Conservation (phyloP, 2,888 invertebrate species). For the Coelinius sp. region DNA sequence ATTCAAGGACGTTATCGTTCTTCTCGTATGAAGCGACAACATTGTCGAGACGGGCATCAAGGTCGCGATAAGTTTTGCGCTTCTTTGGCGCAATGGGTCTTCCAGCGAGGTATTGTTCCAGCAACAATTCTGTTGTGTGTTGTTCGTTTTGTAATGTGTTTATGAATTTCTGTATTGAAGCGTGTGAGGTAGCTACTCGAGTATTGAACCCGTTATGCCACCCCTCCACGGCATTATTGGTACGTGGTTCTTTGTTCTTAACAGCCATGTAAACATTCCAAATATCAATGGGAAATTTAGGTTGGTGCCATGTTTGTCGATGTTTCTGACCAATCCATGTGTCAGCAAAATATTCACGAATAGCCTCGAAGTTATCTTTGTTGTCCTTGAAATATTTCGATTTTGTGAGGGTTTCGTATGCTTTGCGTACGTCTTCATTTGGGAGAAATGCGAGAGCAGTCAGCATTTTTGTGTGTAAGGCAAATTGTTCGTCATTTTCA, state of each 20-base stretch:
- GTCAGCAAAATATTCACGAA: conserved; percentile 14
- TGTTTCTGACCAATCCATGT: conserved; percentile 16
- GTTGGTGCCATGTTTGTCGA: background rate
- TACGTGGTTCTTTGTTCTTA: conserved; percentile 28
- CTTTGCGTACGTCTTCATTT: background rate
- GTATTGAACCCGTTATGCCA: conserved; percentile 25
- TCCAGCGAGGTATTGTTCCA: conserved; percentile 26
- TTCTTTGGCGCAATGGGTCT: conserved; percentile 14
- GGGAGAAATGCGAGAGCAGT: conserved; percentile 23
- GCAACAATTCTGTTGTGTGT: conserved; percentile 3
- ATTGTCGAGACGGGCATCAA: too few species aligned
- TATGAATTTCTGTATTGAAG: conserved; percentile 17
- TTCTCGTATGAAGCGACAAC: too few species aligned
- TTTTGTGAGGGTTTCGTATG: background rate
- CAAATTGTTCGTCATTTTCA: conserved; percentile 11
- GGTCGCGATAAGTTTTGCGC: conserved; percentile 11
- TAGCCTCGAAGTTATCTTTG: background rate
- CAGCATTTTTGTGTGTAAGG: conserved; percentile 15
- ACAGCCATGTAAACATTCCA: conserved; percentile 24
- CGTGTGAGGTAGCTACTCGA: conserved; percentile 13
- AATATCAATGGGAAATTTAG: conserved; percentile 18
- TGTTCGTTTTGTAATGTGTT: conserved; percentile 21
- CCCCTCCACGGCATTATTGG: conserved; percentile 29
- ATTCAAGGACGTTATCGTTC: too few species aligned
- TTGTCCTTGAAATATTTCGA: background rate